phyloP scores from a whole-genome alignment of 2,888 invertebrate genomes.

The Spodoptera picta region DNA sequence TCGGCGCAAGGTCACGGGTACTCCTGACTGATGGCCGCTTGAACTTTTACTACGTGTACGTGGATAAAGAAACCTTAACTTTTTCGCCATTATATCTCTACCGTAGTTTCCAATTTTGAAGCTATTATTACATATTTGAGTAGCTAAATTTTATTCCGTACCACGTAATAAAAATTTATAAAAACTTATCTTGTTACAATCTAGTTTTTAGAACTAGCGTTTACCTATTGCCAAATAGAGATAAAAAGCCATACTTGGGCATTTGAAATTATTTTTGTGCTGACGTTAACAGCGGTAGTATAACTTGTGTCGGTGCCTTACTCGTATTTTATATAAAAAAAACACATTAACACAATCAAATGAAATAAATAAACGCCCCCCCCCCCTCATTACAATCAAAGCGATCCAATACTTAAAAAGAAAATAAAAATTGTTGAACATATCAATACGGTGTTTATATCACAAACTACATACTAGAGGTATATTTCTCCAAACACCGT shows the following conservation, averaged over 20 bases:
- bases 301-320: background rate
- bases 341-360: no score
- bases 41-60: conserved; percentile 26
- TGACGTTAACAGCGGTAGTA: conserved; percentile 19
- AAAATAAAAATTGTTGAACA: conserved; percentile 19
- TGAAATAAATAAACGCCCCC: no score
- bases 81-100: background rate
- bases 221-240: conserved; percentile 13
- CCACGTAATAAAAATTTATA: conserved; percentile 27
- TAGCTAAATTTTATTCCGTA: conserved; percentile 33
- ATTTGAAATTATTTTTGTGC: conserved; percentile 23
- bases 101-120: conserved; percentile 1
- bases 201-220: conserved; percentile 32
- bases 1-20: conserved; percentile 48
- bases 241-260: conserved; percentile 35
- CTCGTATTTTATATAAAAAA: no score
- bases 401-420: conserved; percentile 5
- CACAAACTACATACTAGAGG: conserved; percentile 30
- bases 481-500: conserved; percentile 48
- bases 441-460: conserved; percentile 30
- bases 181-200: conserved; percentile 43
- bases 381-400: conserved; percentile 12
- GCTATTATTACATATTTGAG: conserved; percentile 27
- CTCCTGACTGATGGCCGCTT: conserved; percentile 47
- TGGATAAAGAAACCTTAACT: conserved; percentile 17